phyloP scores from a whole-genome alignment of 2,113 vertebrate genomes.

The rat (Rattus norvegicus) region GRCr8 NC_086019.1:53115001-53115500 shows the following conservation, averaged over 20 bases:
- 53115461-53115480: not conserved
- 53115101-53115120: constrained; percentile 47
- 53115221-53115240: not conserved
- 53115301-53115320: not conserved
- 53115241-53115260: not conserved
- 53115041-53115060: constrained; percentile 61
- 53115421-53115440: not conserved
- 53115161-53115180: constrained; percentile 57
- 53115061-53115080: constrained; percentile 53
- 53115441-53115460: accelerated
- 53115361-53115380: not conserved
- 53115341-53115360: not conserved
- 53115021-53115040: constrained; percentile 15
- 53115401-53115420: not conserved
- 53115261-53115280: not conserved
- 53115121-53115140: constrained; percentile 51
- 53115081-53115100: constrained; percentile 48
- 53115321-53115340: not conserved
- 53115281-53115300: too few species aligned
- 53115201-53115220: not conserved
- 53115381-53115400: not conserved
- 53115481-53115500: not conserved
- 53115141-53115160: not conserved
- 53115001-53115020: not conserved
- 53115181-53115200: constrained; percentile 49